Evolutionary conservation across 2,888 invertebrate species (phyloP), one percentile per base, ranked within the genome.

Genomic region (Pegoplata infirma): DNA sequence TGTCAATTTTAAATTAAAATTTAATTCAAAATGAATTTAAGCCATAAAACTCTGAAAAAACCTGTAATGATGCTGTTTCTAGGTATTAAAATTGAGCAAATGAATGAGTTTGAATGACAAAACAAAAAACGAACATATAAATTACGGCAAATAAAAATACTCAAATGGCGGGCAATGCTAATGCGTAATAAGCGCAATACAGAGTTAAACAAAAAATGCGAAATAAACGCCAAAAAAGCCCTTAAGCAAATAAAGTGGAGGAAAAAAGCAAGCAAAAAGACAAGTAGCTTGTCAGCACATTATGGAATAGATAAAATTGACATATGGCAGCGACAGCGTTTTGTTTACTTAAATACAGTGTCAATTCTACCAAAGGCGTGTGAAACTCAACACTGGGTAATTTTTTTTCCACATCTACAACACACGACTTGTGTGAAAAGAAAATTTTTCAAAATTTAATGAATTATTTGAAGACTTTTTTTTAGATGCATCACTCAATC

Each of bases 371-470:
- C 47, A 47, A 67, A 47, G 64, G 66, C 71, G 53, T 59, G 47
- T 71, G 69, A 76, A 76, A 53, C 66, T 64, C 36, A 55, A 71
- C 66, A 66, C 51, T 46, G 58, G 46, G 64, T 16, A 7, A 19
- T 66, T 8, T 64, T 40, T 12, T 49, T 49, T 14, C 23, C n/a
- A 23, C 14, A 36, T 36, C 36, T 8, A 16, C 49, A 16, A 49
- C 32, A 44, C 14, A 25, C 19, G 17, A 32, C 28, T 63, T 32
- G 3, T 17, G 47, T 1, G n/a, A n/a, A n/a, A 49, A 59, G 23
- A 44, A 32, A 16, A 28, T 47, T 63, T 47, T 68, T 58, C 10
- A 23, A 40, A 44, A 56, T 28, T 14, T 12, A 67, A 21, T 56
- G 46, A 16, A 44, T 6, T 28, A 17, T 61, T 47, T 53, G 44